Conservation (phyloP, 2,888 invertebrate genomes). For the Ctenicera cuprea region DNA sequence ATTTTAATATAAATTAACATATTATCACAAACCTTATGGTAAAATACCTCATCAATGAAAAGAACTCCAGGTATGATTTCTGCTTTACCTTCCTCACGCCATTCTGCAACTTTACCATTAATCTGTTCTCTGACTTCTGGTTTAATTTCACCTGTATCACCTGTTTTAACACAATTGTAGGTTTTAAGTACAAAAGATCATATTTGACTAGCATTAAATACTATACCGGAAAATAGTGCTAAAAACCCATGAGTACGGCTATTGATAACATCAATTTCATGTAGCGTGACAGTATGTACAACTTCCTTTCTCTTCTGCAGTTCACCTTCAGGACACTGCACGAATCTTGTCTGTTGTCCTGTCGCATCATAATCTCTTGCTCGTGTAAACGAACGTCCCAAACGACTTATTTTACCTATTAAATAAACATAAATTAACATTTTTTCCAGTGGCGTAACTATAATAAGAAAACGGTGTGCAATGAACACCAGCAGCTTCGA, state of each 20-base stretch:
- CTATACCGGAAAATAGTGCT: conserved; percentile 89
- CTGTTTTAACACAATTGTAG: conserved; percentile 69
- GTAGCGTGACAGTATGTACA: conserved; percentile 98
- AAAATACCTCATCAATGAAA: conserved; percentile 92
- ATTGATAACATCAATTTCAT: conserved; percentile 99
- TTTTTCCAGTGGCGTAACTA: too few species aligned
- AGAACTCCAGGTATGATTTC: conserved; percentile 98
- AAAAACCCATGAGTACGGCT: conserved; percentile 98
- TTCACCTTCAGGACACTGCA: conserved; percentile 99
- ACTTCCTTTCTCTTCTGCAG: conserved; percentile 98
- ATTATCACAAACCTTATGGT: not conserved
- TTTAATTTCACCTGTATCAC: conserved; percentile 99
- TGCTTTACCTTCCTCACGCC: conserved; percentile 99
- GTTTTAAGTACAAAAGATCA: too few species aligned
- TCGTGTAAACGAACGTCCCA: conserved; percentile 96
- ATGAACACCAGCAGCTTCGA: too few species aligned
- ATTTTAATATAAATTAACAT: conserved; percentile 8
- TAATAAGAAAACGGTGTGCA: too few species aligned
- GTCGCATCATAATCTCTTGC: conserved; percentile 99
- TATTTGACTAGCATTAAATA: too few species aligned
- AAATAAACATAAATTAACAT: conserved; percentile 7
- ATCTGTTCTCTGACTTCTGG: conserved; percentile 98
- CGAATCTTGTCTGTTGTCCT: conserved; percentile 88
- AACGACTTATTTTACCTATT: conserved; percentile 71
- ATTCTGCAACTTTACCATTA: conserved; percentile 94